Percentiles rank a stretch among this genome's conserved stretches.
phyloP scores from a whole-genome alignment of 2,113 vertebrate species.

The Brachirus orientalis region DNA sequence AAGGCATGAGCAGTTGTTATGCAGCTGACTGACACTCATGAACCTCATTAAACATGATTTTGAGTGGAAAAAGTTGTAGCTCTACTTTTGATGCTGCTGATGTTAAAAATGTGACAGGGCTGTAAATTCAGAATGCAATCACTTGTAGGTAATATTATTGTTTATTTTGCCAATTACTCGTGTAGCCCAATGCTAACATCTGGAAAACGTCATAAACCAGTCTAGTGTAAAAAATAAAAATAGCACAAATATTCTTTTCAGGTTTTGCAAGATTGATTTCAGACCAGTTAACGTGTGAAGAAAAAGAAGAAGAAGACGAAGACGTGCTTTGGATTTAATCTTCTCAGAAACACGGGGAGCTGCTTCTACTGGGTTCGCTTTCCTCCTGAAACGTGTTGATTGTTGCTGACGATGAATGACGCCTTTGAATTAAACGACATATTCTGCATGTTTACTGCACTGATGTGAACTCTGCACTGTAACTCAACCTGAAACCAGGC shows the following conservation, averaged over 20 bases:
- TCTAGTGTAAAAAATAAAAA: background rate
- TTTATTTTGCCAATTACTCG: too few species aligned
- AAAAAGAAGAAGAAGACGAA: constrained; percentile 4
- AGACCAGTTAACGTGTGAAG: constrained; percentile 4
- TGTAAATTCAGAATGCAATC: too few species aligned
- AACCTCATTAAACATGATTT: too few species aligned
- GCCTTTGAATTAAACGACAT: constrained; percentile 37
- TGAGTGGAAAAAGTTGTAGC: too few species aligned
- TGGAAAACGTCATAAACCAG: background rate
- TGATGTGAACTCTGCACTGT: constrained; percentile 32
- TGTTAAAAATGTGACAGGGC: too few species aligned
- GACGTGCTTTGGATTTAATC: constrained; percentile 45
- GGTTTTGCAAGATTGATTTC: constrained; percentile 26
- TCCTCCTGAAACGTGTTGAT: constrained; percentile 6
- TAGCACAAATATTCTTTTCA: constrained; percentile 24
- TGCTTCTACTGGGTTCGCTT: constrained; percentile 21
- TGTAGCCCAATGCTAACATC: too few species aligned
- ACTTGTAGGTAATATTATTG: too few species aligned
- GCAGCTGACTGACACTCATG: too few species aligned
- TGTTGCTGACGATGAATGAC: constrained; percentile 14
- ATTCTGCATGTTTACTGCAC: constrained; percentile 53
- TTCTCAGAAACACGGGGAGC: constrained; percentile 50
- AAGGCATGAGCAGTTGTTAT: too few species aligned
- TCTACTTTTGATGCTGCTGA: too few species aligned
- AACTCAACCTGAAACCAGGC: constrained; percentile 31